A percentile compares a stretch with the other conserved stretches of the same genome.
These are phyloP conservation scores for Dioctria rufipes DNA, from an alignment of 2,888 invertebrate species.

Conservation along the genomic window DNA sequence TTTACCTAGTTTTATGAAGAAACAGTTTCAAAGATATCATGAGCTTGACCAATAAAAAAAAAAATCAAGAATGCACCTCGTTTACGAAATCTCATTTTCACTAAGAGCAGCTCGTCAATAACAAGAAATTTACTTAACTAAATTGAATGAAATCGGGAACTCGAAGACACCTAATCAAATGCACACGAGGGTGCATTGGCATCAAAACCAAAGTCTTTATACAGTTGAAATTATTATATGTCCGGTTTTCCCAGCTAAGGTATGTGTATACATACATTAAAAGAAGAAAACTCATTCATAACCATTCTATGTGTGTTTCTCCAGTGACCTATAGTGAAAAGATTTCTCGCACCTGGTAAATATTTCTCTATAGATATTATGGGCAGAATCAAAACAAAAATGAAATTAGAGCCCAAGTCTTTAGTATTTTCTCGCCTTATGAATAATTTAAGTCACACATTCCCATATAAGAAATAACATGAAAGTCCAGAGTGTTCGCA, in stretches of 20 bases:
- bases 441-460: constrained; percentile 53
- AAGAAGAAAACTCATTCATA: constrained; percentile 11
- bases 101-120: not conserved
- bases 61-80: not conserved
- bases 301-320: not conserved
- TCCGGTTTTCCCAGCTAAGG: not conserved
- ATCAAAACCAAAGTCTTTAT: not conserved
- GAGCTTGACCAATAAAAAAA: not conserved
- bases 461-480: constrained; percentile 20
- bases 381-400: constrained; percentile 17
- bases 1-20: constrained; percentile 30
- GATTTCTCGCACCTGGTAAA: constrained; percentile 29
- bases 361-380: not conserved
- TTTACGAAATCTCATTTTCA: not conserved
- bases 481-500: constrained; percentile 55
- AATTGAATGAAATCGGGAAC: not conserved
- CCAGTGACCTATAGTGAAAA: constrained; percentile 10
- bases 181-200: too few species aligned
- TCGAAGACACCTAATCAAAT: not conserved
- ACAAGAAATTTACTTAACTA: too few species aligned
- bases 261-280: not conserved
- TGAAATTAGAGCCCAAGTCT: constrained; percentile 21
- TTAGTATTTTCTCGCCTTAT: constrained; percentile 34
- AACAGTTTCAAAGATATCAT: too few species aligned
- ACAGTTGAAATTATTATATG: not conserved